Evolutionary conservation across 2,888 invertebrate species (phyloP).

Genomic region (Aelia acuminata): DNA sequence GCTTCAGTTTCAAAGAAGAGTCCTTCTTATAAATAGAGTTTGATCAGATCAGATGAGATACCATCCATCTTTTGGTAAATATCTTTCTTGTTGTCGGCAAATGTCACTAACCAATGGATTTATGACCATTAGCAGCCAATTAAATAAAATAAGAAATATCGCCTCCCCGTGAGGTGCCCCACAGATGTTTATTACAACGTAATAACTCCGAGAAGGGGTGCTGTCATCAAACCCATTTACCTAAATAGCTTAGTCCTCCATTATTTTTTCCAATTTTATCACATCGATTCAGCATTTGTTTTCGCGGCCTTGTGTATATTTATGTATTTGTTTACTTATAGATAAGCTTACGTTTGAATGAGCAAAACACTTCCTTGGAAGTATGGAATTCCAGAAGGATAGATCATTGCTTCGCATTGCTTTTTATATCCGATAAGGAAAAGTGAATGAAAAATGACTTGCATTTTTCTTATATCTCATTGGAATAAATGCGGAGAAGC

Average conservation of each 20-base stretch:
- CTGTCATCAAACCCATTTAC: not conserved
- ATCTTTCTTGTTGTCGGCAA: not conserved
- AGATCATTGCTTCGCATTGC: not conserved
- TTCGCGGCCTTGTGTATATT: not conserved
- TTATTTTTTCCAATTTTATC: not conserved
- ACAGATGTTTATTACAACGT: not conserved
- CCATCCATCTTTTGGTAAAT: slow-evolving; percentile 20
- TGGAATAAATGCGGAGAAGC: not conserved
- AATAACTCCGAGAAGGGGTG: slow-evolving; percentile 1
- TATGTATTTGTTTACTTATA: slow-evolving; percentile 39
- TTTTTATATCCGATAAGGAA: not conserved
- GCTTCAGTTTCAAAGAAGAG: not conserved
- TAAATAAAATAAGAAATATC: slow-evolving; percentile 24
- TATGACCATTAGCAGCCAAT: not conserved
- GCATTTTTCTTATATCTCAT: slow-evolving; percentile 13
- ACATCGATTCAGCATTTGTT: not conserved
- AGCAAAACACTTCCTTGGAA: not conserved
- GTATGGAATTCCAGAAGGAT: not conserved
- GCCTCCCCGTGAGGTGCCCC: not conserved
- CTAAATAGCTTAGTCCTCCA: not conserved
- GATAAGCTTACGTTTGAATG: not conserved
- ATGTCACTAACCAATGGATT: not conserved
- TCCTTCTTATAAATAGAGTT: slow-evolving; percentile 7
- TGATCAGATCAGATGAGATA: not conserved
- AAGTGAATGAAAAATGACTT: not conserved